Percentiles rank a stretch among this genome's conserved stretches.
phyloP scores from a whole-genome alignment of 2,888 invertebrate genomes.

The Ceriagrion tenellum region DNA sequence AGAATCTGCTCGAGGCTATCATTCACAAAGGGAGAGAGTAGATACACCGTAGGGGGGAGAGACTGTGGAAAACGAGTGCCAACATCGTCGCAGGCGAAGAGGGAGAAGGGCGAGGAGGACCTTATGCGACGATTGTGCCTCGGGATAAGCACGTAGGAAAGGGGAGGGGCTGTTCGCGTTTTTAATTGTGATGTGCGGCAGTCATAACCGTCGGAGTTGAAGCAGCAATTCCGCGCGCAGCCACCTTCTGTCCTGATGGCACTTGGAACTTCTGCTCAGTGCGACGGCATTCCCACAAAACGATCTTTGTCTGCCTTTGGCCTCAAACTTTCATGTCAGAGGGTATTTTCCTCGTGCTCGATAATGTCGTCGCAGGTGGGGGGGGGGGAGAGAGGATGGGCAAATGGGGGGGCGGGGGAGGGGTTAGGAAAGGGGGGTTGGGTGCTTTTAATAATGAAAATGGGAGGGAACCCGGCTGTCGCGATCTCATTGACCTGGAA shows the following conservation, averaged over 20 bases:
- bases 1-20: neutral
- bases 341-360: neutral
- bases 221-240: neutral
- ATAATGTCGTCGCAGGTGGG: neutral
- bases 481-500: conserved; percentile 36
- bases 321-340: neutral
- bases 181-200: conserved; percentile 48
- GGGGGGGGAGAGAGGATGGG: neutral
- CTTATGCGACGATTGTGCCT: neutral
- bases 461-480: neutral
- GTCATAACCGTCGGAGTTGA: conserved; percentile 37
- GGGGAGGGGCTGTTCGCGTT: neutral
- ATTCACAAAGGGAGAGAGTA: conserved; percentile 10
- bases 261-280: neutral
- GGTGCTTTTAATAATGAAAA: neutral
- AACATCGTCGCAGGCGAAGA: neutral
- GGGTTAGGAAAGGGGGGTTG: neutral
- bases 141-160: conserved; percentile 14
- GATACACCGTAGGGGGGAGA: neutral
- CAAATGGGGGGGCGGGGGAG: neutral
- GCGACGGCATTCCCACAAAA: conserved; percentile 20
- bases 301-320: neutral
- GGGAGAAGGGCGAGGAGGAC: neutral
- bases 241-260: neutral
- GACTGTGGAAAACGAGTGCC: neutral